These are phyloP conservation scores for Heteromurus nitidus DNA, from an alignment of 2,888 invertebrate genomes.

Conservation along the genomic window DNA sequence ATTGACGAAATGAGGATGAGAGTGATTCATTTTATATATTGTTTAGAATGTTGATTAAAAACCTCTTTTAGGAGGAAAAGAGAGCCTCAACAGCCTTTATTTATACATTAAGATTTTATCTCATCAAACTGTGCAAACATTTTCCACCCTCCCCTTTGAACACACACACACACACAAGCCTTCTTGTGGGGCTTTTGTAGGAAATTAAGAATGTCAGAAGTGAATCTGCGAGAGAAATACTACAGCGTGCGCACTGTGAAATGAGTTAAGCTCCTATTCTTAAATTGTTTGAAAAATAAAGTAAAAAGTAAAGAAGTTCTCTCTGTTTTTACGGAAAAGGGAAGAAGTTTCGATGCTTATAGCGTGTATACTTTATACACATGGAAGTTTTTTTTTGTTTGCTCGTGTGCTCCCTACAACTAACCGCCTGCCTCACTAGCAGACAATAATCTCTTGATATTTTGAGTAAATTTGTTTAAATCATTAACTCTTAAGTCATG, in stretches of 20 bases:
- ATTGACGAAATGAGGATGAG: constrained; percentile 14
- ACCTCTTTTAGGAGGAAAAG: constrained; percentile 25
- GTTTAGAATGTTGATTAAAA: constrained; percentile 53
- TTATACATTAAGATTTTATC: constrained; percentile 65
- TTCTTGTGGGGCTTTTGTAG: neutral
- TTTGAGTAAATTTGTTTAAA: constrained; percentile 72
- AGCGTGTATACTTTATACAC: too few relatives aligned
- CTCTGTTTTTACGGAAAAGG: too few relatives aligned
- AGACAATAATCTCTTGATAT: constrained; percentile 62
- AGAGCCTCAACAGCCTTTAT: constrained; percentile 41
- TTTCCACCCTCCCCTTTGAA: constrained; percentile 23
- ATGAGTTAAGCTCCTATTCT: constrained; percentile 25
- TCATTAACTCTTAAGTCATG: constrained; percentile 69
- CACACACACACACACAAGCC: neutral
- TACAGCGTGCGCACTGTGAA: neutral
- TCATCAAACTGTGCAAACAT: constrained; percentile 63
- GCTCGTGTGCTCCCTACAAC: too few relatives aligned
- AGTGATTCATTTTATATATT: constrained; percentile 28
- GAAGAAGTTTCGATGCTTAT: too few relatives aligned
- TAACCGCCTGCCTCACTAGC: neutral
- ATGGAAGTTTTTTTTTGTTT: too few relatives aligned
- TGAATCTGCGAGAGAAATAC: too few relatives aligned
- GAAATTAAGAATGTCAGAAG: constrained; percentile 13
- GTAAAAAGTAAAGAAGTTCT: neutral
- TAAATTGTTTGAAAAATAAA: constrained; percentile 42